Evolutionary conservation across 2,113 vertebrate genomes (phyloP).

Genomic region (Cheilinus undulatus): DNA sequence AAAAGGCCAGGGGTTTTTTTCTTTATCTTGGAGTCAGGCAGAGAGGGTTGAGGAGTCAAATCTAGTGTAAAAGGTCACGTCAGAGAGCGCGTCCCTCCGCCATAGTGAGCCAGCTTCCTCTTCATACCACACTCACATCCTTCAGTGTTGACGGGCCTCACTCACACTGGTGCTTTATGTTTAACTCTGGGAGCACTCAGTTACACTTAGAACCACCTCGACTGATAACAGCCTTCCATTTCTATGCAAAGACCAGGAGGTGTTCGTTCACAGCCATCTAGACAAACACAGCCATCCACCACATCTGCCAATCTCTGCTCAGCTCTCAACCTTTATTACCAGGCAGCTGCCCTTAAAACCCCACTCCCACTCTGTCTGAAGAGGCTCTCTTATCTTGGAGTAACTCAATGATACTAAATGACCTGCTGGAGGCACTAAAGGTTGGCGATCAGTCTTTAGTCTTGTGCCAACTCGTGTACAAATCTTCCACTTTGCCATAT

Average conservation of each 20-base stretch:
- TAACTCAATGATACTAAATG: conserved; percentile 59
- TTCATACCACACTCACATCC: conserved; percentile 37
- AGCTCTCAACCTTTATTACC: conserved; percentile 58
- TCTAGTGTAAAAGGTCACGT: conserved; percentile 27
- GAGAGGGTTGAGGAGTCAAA: neutral
- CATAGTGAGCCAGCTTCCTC: conserved; percentile 36
- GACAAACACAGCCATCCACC: conserved; percentile 43
- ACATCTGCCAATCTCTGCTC: conserved; percentile 54
- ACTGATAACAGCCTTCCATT: conserved; percentile 80
- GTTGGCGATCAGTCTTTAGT: conserved; percentile 49
- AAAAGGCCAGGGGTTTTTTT: neutral
- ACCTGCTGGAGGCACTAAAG: conserved; percentile 59
- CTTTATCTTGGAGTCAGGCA: neutral
- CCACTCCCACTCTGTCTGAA: conserved; percentile 41
- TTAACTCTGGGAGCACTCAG: conserved; percentile 74
- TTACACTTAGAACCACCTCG: conserved; percentile 77
- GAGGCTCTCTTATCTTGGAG: conserved; percentile 6
- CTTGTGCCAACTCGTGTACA: conserved; percentile 67
- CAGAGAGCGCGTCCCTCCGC: conserved; percentile 11
- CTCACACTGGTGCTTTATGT: conserved; percentile 79
- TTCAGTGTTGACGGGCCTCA: conserved; percentile 63
- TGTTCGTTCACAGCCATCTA: conserved; percentile 69
- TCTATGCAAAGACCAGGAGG: conserved; percentile 85
- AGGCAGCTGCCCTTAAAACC: conserved; percentile 71
- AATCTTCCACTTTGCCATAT: conserved; percentile 56